Percentiles rank a stretch among this genome's conserved stretches.
Evolutionary conservation across 2,797 vertebrate genomes (phyloP).

Genomic region (Limnodromus scolopaceus): DNA sequence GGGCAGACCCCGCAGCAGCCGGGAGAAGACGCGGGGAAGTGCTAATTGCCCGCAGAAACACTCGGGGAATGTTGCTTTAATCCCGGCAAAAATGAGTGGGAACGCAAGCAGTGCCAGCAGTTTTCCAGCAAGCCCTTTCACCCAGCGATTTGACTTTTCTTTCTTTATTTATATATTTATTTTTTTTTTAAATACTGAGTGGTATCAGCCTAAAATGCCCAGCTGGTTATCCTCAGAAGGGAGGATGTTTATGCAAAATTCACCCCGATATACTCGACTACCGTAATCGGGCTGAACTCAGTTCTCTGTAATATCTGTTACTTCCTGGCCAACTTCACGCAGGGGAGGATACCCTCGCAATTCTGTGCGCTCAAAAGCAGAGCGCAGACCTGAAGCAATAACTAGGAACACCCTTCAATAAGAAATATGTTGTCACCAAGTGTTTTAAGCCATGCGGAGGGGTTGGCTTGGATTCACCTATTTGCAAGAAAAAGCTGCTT

Average conservation of each 20-base stretch:
- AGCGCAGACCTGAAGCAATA: neutral
- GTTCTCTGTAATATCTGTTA: accelerated
- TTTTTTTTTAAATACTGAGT: too few species aligned
- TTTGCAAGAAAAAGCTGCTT: neutral
- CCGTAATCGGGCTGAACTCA: accelerated
- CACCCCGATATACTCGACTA: accelerated
- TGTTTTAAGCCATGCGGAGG: neutral
- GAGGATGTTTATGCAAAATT: neutral
- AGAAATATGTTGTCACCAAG: neutral
- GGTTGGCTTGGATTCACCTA: neutral
- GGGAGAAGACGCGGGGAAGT: accelerated
- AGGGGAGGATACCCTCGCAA: accelerated
- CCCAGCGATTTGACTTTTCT: neutral
- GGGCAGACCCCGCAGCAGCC: neutral
- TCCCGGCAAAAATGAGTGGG: neutral
- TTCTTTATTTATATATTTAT: neutral
- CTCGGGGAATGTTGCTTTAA: neutral
- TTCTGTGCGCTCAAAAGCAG: neutral
- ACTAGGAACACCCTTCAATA: neutral
- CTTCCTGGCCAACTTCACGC: accelerated
- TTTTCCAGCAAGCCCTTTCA: neutral
- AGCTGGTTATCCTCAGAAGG: neutral
- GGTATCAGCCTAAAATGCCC: neutral
- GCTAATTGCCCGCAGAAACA: too few species aligned
- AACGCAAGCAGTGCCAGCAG: neutral